Conservation (phyloP, 2,888 invertebrate genomes). For the Aricia artaxerxes region DNA sequence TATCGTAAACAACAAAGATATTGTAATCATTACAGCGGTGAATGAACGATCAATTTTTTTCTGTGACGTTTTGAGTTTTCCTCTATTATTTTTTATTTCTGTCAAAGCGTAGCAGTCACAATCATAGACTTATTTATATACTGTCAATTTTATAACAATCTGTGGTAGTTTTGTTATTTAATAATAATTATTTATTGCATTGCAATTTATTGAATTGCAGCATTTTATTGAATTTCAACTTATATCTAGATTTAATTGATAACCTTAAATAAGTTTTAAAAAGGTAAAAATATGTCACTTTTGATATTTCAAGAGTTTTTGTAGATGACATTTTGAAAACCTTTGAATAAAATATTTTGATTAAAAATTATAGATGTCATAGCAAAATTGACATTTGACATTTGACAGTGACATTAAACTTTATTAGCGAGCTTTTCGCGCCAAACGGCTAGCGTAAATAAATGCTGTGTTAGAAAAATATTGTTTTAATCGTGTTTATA, state of each 20-base stretch:
- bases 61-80: constrained; percentile 18
- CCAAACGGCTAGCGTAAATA: constrained; percentile 32
- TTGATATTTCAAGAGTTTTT: too few species aligned
- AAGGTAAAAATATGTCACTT: too few species aligned
- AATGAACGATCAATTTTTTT: constrained; percentile 77
- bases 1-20: constrained; percentile 78
- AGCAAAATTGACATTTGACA: background rate
- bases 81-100: constrained; percentile 7
- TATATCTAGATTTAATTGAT: too few species aligned
- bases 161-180: background rate
- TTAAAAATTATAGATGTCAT: background rate
- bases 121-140: too few species aligned
- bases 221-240: too few species aligned
- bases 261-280: too few species aligned
- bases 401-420: background rate
- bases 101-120: background rate
- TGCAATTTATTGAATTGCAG: too few species aligned
- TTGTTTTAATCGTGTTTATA: background rate
- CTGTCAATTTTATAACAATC: too few species aligned
- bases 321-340: background rate
- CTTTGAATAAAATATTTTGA: background rate
- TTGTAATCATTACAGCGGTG: constrained; percentile 62
- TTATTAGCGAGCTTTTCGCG: constrained; percentile 34
- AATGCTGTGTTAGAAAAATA: background rate
- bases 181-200: too few species aligned